Evolutionary conservation across 2,888 invertebrate genomes (phyloP), one percentile per base, ranked within the genome.

Genomic region (Chrysodeixis includens): DNA sequence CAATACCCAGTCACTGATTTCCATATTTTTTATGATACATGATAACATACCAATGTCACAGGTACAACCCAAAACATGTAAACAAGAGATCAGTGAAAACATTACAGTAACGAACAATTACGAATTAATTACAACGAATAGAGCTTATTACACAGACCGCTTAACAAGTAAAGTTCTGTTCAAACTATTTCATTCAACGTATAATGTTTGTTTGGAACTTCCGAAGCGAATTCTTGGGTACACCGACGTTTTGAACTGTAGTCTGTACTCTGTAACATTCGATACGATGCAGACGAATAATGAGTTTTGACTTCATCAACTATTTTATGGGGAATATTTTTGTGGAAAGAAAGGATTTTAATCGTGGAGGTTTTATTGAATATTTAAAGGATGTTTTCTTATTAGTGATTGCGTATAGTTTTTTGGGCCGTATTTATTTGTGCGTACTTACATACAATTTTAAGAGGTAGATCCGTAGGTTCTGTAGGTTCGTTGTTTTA

Each of bases 131-230:
- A 71, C 73, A 72, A 54, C 66, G 76, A 84, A 86, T 84, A 79
- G 81, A 81, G 85, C 80, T 84, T 84, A 84, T 86, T 86, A 83
- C 80, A 78, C 76, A 72, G 73, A 82, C 75, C 78, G 78, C 78
- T 82, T 84, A 82, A 84, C 85, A 76, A 86, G 81, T 83, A 82
- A 82, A 82, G 79, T 84, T 78, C 62, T n/a, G 68, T 74, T 74
- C 76, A 82, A 88, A 89, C 88, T 88, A 88, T 88, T 88, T 84
- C 85, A 84, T 86, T 85, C 83, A 76, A 73, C 81, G 78, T 72
- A 78, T 82, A 82, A 83, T 83, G 84, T 85, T 84, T 80, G 84
- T 83, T 83, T 69, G 74, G 44, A 87, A 87, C 78, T 88, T 83
- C 67, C 75, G 71, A 74, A 72, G 76, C 80, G 76, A 84, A 87